These are phyloP conservation scores for Empis livida DNA, from an alignment of 2,888 invertebrate genomes.

Conservation along the genomic window DNA sequence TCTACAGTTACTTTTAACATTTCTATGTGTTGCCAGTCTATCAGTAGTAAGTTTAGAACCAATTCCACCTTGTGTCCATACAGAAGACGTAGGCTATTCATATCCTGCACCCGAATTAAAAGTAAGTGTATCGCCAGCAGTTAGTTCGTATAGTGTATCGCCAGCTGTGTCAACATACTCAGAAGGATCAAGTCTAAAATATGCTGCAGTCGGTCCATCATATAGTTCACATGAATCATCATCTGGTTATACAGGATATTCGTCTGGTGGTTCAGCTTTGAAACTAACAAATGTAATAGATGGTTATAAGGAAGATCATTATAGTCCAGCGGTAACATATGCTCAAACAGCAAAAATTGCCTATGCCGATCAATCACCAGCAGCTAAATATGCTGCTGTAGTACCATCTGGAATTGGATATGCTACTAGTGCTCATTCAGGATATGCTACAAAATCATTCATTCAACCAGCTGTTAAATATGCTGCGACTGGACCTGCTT, in stretches of 20 bases:
- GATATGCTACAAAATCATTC: constrained; percentile 18
- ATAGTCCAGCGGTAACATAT: constrained; percentile 28
- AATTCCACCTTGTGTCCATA: constrained; percentile 26
- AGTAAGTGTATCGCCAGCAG: constrained; percentile 34
- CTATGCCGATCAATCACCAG: constrained; percentile 32
- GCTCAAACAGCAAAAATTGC: constrained; percentile 24
- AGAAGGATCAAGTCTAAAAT: constrained; percentile 30
- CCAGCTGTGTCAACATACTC: constrained; percentile 26
- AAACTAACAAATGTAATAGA: constrained; percentile 16
- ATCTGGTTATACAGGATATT: constrained; percentile 23
- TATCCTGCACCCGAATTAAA: constrained; percentile 43
- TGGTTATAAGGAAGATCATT: constrained; percentile 9
- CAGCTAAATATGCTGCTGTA: constrained; percentile 31
- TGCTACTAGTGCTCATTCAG: constrained; percentile 41
- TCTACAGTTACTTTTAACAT: constrained; percentile 21
- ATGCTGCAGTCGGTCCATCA: constrained; percentile 28
- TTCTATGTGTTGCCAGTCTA: constrained; percentile 24
- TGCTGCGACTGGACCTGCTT: constrained; percentile 16
- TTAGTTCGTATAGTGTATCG: constrained; percentile 22
- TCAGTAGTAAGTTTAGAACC: constrained; percentile 20
- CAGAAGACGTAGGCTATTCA: constrained; percentile 37
- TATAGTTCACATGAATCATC: constrained; percentile 25
- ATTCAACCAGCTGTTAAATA: constrained; percentile 10
- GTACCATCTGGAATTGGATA: constrained; percentile 41
- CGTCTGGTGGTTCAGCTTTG: constrained; percentile 21